phyloP scores from a whole-genome alignment of 2,797 vertebrate species.

The Enteromius radiatus region DNA sequence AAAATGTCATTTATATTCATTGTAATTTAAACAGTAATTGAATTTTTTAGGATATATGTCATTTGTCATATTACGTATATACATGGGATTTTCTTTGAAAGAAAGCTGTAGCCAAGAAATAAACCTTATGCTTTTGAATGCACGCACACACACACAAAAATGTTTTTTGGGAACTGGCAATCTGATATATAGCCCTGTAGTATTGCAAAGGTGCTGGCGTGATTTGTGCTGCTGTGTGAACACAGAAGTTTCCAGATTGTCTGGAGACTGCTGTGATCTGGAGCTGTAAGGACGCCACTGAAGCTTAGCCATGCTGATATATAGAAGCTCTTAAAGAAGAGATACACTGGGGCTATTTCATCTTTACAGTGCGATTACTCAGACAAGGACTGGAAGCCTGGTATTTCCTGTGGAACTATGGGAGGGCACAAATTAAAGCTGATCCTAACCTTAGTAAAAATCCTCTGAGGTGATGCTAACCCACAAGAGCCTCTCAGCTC shows the following conservation, averaged over 20 bases:
- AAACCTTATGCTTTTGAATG: background rate
- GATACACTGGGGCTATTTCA: conserved; percentile 41
- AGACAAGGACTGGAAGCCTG: conserved; percentile 29
- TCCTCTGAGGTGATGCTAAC: background rate
- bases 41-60: too few relatives aligned
- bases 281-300: background rate
- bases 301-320: conserved; percentile 10
- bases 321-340: conserved; percentile 12
- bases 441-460: conserved; percentile 17
- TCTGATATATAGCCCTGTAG: conserved; percentile 6
- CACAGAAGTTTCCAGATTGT: conserved; percentile 28
- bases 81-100: background rate
- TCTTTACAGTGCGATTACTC: conserved; percentile 39
- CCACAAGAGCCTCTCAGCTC: background rate
- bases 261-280: background rate
- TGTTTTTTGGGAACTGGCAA: background rate
- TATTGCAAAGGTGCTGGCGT: conserved; percentile 4
- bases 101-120: background rate
- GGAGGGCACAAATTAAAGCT: conserved; percentile 15
- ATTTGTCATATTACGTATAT: too few relatives aligned
- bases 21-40: too few relatives aligned
- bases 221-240: conserved; percentile 7
- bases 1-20: too few relatives aligned
- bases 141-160: background rate
- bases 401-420: conserved; percentile 40